Percentiles rank a stretch among this genome's conserved stretches.
Evolutionary conservation across 2,113 vertebrate genomes (phyloP).

Genomic region (Nerophis lumbriciformis): DNA sequence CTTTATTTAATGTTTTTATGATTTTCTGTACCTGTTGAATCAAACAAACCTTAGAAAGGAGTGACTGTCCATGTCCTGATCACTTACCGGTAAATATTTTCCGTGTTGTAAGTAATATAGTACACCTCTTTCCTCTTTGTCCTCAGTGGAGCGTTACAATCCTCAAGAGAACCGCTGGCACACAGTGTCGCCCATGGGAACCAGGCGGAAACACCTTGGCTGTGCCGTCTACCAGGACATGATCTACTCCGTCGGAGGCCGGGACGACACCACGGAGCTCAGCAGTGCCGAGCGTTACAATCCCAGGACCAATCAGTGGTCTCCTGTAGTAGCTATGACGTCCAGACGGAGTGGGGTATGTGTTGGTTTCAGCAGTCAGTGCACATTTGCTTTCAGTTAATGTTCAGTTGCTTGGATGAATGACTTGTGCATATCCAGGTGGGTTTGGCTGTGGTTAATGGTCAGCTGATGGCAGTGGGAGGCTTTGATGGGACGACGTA

Average conservation of each 20-base stretch:
- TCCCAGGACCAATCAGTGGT: constrained; percentile 97
- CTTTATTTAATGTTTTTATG: too few species aligned
- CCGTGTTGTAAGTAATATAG: too few species aligned
- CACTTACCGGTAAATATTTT: too few species aligned
- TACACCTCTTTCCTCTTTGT: not conserved
- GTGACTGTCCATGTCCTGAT: too few species aligned
- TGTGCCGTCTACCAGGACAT: constrained; percentile 98
- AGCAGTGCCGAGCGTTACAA: constrained; percentile 97
- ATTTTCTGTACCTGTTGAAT: too few species aligned
- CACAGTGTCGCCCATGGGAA: constrained; percentile 97
- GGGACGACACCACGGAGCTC: constrained; percentile 96
- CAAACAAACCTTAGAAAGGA: too few species aligned
- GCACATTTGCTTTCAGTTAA: not conserved
- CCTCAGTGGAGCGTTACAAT: constrained; percentile 92
- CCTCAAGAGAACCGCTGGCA: constrained; percentile 99
- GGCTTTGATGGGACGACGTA: constrained; percentile 98
- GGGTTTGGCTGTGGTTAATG: constrained; percentile 94
- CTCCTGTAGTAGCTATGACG: constrained; percentile 97
- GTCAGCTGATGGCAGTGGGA: constrained; percentile 97
- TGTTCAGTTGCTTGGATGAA: not conserved
- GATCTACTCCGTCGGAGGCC: constrained; percentile 96
- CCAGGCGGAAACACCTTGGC: constrained; percentile 92
- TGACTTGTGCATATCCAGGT: constrained; percentile 70
- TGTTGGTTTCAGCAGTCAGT: not conserved
- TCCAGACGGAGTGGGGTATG: constrained; percentile 91